Percentiles rank a stretch among this genome's conserved stretches.
These are phyloP conservation scores for Dendropsophus ebraccatus DNA, from an alignment of 2,113 vertebrate species.

Conservation along the genomic window DNA sequence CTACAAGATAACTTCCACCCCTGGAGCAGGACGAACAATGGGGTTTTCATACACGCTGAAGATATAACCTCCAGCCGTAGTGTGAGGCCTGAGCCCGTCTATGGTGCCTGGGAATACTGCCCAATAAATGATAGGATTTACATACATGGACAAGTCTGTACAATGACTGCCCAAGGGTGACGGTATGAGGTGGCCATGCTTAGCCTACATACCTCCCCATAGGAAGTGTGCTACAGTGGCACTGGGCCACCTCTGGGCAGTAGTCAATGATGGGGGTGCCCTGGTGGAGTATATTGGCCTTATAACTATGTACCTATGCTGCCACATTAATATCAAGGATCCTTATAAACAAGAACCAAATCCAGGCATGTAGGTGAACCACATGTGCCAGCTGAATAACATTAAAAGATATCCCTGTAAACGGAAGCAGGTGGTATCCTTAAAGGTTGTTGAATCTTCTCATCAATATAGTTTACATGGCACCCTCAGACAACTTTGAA, in stretches of 20 bases:
- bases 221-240: too few species aligned
- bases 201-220: neutral
- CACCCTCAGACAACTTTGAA: neutral
- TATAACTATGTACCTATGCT: too few species aligned
- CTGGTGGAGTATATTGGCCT: too few species aligned
- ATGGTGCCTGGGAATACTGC: neutral
- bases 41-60: neutral
- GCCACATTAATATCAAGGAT: too few species aligned
- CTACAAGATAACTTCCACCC: conserved; percentile 21
- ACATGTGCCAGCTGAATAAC: too few species aligned
- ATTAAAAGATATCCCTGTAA: too few species aligned
- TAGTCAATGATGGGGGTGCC: too few species aligned
- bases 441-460: too few species aligned
- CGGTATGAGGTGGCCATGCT: neutral
- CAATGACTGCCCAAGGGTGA: neutral
- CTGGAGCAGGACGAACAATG: neutral
- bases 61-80: neutral
- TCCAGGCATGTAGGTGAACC: too few species aligned
- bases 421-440: too few species aligned
- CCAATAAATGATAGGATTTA: neutral
- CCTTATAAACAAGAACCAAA: too few species aligned
- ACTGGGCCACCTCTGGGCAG: too few species aligned
- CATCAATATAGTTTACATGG: neutral
- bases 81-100: neutral
- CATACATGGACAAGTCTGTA: neutral